Conservation (phyloP, 2,888 invertebrate genomes). For the Girardia tigrina region DNA sequence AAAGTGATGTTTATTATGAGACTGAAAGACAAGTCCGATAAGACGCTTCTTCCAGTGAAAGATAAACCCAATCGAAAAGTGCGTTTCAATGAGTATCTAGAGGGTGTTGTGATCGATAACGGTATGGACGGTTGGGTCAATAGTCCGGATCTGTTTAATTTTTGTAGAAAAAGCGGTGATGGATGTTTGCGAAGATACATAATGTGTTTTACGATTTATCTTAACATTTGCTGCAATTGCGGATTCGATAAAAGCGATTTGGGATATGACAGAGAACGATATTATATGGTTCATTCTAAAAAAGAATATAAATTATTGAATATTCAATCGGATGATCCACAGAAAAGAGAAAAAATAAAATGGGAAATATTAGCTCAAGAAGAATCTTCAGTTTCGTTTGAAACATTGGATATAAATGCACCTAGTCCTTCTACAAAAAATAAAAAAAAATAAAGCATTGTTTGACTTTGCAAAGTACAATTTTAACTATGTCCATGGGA, state of each 20-base stretch:
- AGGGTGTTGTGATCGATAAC: not conserved
- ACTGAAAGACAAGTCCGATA: not conserved
- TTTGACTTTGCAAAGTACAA: too few relatives aligned
- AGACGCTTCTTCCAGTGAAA: slow-evolving; percentile 11
- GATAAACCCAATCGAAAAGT: slow-evolving; percentile 23
- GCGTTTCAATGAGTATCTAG: not conserved
- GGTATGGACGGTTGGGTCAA: not conserved
- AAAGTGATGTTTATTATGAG: not conserved
- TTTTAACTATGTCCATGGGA: too few relatives aligned
- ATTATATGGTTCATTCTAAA: slow-evolving; percentile 4
- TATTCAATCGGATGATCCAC: not conserved
- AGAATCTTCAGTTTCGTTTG: not conserved
- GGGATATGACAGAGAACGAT: not conserved
- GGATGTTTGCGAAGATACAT: not conserved
- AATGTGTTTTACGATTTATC: not conserved
- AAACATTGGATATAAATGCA: not conserved
- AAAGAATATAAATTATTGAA: not conserved
- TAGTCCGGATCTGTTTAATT: not conserved
- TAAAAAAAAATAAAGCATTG: too few relatives aligned
- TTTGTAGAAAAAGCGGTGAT: not conserved
- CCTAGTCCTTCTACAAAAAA: too few relatives aligned
- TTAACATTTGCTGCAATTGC: not conserved
- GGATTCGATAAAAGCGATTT: not conserved
- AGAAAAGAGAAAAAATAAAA: not conserved
- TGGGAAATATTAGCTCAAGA: not conserved